Evolutionary conservation across 2,113 vertebrate species (phyloP).

Genomic region (Ceyx cyanopectus): DNA sequence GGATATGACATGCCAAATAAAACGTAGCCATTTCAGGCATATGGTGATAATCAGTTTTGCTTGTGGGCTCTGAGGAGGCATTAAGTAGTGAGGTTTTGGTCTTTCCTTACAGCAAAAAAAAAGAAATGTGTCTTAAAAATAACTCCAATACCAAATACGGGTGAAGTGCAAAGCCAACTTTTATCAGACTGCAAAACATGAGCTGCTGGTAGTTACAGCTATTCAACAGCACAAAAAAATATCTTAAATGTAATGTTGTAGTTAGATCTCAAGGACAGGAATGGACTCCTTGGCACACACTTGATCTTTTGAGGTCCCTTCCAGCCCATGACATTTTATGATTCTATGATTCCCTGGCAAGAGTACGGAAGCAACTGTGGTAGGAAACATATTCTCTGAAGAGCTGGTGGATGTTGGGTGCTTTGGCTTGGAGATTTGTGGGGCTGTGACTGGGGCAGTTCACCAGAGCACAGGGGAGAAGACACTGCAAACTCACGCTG

Average conservation of each 20-base stretch:
- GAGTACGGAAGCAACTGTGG: neutral
- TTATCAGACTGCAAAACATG: neutral
- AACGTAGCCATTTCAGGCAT: conserved; percentile 4
- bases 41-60: neutral
- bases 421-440: neutral
- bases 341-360: neutral
- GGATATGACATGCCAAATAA: neutral
- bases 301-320: neutral
- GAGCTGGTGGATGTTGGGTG: neutral
- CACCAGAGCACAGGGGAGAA: fast-evolving
- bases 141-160: neutral
- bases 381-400: neutral
- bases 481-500: neutral
- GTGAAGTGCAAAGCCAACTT: neutral
- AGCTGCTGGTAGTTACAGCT: neutral
- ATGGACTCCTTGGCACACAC: neutral
- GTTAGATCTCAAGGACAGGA: neutral
- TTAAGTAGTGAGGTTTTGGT: neutral
- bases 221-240: neutral
- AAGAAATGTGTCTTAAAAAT: neutral
- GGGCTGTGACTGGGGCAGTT: neutral
- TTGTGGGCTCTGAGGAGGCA: neutral
- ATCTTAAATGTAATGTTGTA: neutral
- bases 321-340: too few relatives aligned
- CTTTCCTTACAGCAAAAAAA: conserved; percentile 33